Percentiles rank a stretch among this genome's conserved stretches.
Evolutionary conservation across 2,113 vertebrate species (phyloP).

Genomic region (Neolamprologus toae): DNA sequence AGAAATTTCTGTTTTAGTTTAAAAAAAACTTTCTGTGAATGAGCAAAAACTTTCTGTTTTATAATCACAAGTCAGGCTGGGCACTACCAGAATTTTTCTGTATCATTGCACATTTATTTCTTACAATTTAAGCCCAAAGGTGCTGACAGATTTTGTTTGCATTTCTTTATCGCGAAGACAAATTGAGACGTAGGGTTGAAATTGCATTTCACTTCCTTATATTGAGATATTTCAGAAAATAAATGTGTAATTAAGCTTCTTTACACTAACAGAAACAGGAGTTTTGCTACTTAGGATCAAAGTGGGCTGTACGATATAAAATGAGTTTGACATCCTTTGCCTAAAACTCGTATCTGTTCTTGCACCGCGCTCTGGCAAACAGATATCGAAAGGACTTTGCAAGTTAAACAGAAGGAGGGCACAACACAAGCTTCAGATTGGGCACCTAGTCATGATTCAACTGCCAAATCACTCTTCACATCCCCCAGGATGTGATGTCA

Average conservation of each 20-base stretch:
- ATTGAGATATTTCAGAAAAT: neutral
- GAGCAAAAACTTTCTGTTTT: neutral
- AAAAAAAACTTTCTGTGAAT: rapidly evolving
- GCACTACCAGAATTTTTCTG: neutral
- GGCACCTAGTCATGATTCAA: slow-evolving; percentile 8
- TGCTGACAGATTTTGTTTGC: neutral
- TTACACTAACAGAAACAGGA: neutral
- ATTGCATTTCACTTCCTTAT: neutral
- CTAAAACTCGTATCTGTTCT: neutral
- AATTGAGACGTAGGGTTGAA: neutral
- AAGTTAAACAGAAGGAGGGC: neutral
- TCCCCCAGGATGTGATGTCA: slow-evolving; percentile 39
- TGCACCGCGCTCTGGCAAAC: neutral
- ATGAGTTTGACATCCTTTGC: neutral
- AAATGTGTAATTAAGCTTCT: neutral
- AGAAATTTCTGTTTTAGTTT: neutral
- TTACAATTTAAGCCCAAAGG: rapidly evolving
- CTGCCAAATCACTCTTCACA: slow-evolving; percentile 5
- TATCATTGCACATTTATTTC: neutral
- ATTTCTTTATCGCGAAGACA: rapidly evolving
- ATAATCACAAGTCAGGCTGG: neutral
- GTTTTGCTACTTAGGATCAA: neutral
- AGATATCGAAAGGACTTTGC: neutral
- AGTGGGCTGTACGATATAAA: neutral
- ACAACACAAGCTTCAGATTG: neutral